Base-by-base conservation (phyloP, 1,140 invertebrate genomes). In the Drosophila melanica region DNA sequence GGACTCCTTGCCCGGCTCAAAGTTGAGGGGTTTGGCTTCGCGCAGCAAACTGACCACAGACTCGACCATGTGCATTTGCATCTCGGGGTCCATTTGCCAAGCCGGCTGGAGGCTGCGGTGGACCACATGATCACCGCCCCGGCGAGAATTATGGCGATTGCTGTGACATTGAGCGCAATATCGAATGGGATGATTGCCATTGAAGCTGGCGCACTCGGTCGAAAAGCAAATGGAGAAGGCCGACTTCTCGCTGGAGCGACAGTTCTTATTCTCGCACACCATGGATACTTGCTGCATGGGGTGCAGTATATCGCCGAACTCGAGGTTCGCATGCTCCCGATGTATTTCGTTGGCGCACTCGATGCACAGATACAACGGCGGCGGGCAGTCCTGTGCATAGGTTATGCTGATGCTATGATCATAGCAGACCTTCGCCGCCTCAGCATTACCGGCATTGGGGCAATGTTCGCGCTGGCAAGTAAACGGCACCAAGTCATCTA, bases 251-350 rank as follows among this genome's bases (percentile, higher is more conserved):
- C 94, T 94, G 0, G 97, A 96, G 59, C 97, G 94, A 92, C 99
- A 99, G 90, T 98, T 99, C 97, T 99, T 99, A 92, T 99, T 99
- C 93, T 99, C 98, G 92, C 98, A 99, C 54, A 97, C 95, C 93
- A 97, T 96, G 1, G 97, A 97, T 11, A 98, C 96, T 93, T 98
- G 97, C 90, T 97, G 97, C 94, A 98, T 98, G 0, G 98, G 98
- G 92, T 98, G 97, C 51, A 99, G 93, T 77, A 99, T 96, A 92
- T 98, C 98, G 81, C 97, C 95, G 91, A 97, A 97, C 81, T 97
- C 94, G 91, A 98, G 96, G 92, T 97, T 96, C 11, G 95, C 95
- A 92, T 95, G 96, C 91, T 95, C 96, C 39, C 96, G 94, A 90
- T 95, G 96, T 74, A 99, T 96, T 92, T 97, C 95, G 91, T 98